Evolutionary conservation across 2,888 invertebrate species (phyloP).

Genomic region (Parasteatoda lunata): DNA sequence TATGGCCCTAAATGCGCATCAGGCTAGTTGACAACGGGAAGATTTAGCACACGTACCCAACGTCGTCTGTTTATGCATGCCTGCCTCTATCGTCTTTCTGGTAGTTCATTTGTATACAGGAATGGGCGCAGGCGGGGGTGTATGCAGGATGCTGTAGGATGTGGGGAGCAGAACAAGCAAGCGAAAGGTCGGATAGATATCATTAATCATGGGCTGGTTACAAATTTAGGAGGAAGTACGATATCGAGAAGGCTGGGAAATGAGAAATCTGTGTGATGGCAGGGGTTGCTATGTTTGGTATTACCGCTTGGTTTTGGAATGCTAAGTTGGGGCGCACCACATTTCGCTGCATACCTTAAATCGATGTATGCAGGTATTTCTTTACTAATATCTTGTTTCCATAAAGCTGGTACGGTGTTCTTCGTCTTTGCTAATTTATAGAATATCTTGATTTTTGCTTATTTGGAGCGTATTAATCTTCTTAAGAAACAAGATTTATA

Average conservation of each 20-base stretch:
- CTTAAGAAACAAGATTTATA: too few species aligned
- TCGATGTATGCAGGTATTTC: too few species aligned
- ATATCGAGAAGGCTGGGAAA: constrained; percentile 42
- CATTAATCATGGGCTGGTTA: constrained; percentile 60
- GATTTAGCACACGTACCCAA: not conserved
- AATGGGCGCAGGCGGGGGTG: constrained; percentile 16
- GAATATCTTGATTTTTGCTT: too few species aligned
- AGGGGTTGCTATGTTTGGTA: constrained; percentile 31
- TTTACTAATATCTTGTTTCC: too few species aligned
- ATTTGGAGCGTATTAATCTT: too few species aligned
- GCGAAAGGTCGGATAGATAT: constrained; percentile 41
- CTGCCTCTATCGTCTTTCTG: constrained; percentile 3
- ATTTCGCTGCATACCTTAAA: not conserved
- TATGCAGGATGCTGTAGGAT: constrained; percentile 23
- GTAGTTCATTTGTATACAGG: constrained; percentile 38
- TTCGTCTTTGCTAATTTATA: too few species aligned
- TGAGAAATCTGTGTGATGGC: constrained; percentile 22
- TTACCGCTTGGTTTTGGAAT: not conserved
- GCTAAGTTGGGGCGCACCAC: not conserved
- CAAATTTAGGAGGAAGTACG: constrained; percentile 52
- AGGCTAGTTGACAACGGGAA: constrained; percentile 21
- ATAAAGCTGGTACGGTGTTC: too few species aligned
- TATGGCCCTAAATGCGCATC: constrained; percentile 11
- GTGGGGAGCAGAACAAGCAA: constrained; percentile 14
- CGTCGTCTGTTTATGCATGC: constrained; percentile 35